Evolutionary conservation across 2,797 vertebrate genomes (phyloP), one percentile per base, ranked within the genome.

Genomic region (Sphaeramia orbicularis): DNA sequence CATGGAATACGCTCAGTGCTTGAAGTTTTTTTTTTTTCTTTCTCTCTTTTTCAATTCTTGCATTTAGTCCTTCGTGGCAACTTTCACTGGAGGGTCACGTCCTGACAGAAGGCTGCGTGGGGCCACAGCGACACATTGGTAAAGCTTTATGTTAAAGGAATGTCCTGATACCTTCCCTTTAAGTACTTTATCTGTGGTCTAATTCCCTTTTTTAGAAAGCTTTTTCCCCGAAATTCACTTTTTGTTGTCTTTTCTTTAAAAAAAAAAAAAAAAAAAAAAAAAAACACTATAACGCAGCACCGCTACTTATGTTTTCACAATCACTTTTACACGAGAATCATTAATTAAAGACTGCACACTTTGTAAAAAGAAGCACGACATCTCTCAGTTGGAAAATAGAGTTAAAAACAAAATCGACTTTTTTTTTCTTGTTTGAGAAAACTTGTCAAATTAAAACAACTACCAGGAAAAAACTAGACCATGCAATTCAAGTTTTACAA

Each of bases 311-410:
- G 94, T 95, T 95, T 95, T 94, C 96, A 98, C 97, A 95, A 97
- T 95, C 96, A 98, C 96, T 95, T 97, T 95, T 95, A 98, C 97
- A 94, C 96, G 95, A 97, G 95, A 96, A 97, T 96, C 94, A 97
- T 95, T 93, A 95, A 96, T 96, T 95, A 95, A 96, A 97, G 95
- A 98, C 96, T 94, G 95, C 95, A 97, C 97, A 96, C 95, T 85
- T 85, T 89, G 90, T 90, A 90, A 94, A 93, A 94, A 94, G 94
- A 92, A 95, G 95, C 95, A 96, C 94, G 93, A 96, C 95, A 95
- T 95, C 94, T 95, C 92, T 95, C 88, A 85, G 90, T 88, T 95
- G 91, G 86, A 94, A 94, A 95, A 93, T 88, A 91, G 85, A 91
- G 86, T 93, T 78, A 90, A 91, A 95, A 95, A 94, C 88, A 94